Evolutionary conservation across 2,113 vertebrate genomes (phyloP).

Genomic region (Indri indri): DNA sequence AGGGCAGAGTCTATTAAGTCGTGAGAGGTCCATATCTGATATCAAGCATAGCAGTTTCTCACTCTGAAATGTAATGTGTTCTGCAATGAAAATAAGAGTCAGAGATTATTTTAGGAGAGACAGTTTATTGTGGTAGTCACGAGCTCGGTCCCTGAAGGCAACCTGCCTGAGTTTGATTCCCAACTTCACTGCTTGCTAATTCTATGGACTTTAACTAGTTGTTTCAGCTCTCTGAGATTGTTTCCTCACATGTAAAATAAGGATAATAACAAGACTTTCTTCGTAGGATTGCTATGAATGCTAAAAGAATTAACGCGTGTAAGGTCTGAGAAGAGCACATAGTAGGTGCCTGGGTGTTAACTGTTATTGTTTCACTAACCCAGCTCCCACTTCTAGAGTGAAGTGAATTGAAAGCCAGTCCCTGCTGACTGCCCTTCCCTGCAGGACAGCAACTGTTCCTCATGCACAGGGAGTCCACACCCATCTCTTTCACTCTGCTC

Average conservation of each 20-base stretch:
- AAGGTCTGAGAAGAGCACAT: background rate
- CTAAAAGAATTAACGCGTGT: too few species aligned
- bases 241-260: background rate
- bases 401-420: background rate
- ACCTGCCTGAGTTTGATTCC: too few species aligned
- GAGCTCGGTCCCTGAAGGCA: background rate
- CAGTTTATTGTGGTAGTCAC: fast-evolving
- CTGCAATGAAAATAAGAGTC: background rate
- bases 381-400: background rate
- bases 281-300: background rate
- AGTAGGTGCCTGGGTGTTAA: fast-evolving
- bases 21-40: background rate
- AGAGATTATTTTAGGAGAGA: background rate
- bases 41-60: background rate
- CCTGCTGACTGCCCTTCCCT: background rate
- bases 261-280: too few species aligned
- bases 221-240: background rate
- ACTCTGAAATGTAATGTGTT: background rate
- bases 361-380: background rate
- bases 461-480: fast-evolving
- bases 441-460: background rate
- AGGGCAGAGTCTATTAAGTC: too few species aligned
- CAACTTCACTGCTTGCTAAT: background rate
- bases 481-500: background rate
- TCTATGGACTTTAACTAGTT: background rate